Base-by-base conservation (phyloP, 2,888 invertebrate genomes). In the Melolontha melolontha region DNA sequence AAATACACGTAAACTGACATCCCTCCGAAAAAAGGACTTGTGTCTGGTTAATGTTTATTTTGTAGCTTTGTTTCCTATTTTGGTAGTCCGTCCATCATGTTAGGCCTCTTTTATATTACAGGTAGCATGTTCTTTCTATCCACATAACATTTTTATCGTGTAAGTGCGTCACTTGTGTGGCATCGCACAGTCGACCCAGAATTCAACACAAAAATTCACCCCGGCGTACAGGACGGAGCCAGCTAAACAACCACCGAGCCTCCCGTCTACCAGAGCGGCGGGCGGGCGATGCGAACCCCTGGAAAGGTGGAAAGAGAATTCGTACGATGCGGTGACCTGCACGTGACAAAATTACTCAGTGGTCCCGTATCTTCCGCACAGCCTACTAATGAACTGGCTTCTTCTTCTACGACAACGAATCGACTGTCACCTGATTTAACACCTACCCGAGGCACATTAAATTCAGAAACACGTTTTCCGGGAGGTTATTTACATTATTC, bases 371-470 rank as follows among this genome's bases (percentile, higher is more conserved):
- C 51, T 52, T 12, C 51, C 51, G 12, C n/a, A 12, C 29, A 34
- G 51, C 29, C 29, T 52, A 52, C 51, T 52, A 52, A 52, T 52
- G 51, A 52, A 14, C 5, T 10, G 5, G 17, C 17, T 50, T 50
- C 22, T 10, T 7, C 44, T 16, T 5, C 49, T 17, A n/a, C 51
- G 11, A 10, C 29, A 16, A 54, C 40, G 54, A 54, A 54, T 54
- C 54, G 40, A 40, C 54, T 54, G 54, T 54, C 54, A 54, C 54
- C 54, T 54, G 54, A 54, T 54, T 54, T 54, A 54, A 54, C 54
- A 54, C 54, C 54, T 54, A 54, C 39, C 54, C 40, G 40, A 40
- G 16, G 16, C 54, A 39, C 54, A 54, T 54, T 54, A 54, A 54
- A 54, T 54, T 54, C 29, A 40, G 40, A 54, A 54, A 54, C 54